These are phyloP conservation scores for Mythimna lalbum DNA, from an alignment of 2,888 invertebrate species.

Conservation along the genomic window DNA sequence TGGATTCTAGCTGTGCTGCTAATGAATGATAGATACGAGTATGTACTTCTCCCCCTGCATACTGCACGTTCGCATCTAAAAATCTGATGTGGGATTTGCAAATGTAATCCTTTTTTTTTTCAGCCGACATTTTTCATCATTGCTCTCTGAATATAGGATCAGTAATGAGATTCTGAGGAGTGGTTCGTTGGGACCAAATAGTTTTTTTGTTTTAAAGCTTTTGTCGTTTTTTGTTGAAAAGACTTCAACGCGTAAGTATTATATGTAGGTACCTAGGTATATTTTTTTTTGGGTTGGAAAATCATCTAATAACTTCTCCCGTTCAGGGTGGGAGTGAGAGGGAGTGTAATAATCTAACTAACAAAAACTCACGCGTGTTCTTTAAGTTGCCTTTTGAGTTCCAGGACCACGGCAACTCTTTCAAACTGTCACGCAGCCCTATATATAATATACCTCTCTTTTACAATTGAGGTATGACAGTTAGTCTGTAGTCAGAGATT, in stretches of 20 bases:
- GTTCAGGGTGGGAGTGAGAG: too few relatives aligned
- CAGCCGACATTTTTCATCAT: slow-evolving; percentile 66
- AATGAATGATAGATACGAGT: slow-evolving; percentile 90
- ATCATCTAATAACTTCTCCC: too few relatives aligned
- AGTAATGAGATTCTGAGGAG: slow-evolving; percentile 53
- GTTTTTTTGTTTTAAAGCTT: slow-evolving; percentile 35
- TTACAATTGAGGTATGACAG: too few relatives aligned
- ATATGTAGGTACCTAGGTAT: neutral
- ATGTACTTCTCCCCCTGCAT: slow-evolving; percentile 76
- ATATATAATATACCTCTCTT: neutral
- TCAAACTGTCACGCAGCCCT: too few relatives aligned
- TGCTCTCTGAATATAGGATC: slow-evolving; percentile 64
- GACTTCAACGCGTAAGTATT: slow-evolving; percentile 69
- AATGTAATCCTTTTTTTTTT: slow-evolving; percentile 69
- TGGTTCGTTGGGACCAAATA: slow-evolving; percentile 34
- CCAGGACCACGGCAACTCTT: too few relatives aligned
- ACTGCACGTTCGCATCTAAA: slow-evolving; percentile 77
- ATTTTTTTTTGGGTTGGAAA: too few relatives aligned
- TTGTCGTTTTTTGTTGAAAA: slow-evolving; percentile 63
- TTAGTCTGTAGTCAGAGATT: neutral
- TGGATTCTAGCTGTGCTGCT: slow-evolving; percentile 89
- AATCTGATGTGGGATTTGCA: slow-evolving; percentile 84
- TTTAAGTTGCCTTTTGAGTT: too few relatives aligned
- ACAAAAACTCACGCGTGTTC: too few relatives aligned
- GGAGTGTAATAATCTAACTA: too few relatives aligned